These are phyloP conservation scores for Athalia circularis DNA, from an alignment of 2,888 invertebrate genomes.

Conservation along the genomic window DNA sequence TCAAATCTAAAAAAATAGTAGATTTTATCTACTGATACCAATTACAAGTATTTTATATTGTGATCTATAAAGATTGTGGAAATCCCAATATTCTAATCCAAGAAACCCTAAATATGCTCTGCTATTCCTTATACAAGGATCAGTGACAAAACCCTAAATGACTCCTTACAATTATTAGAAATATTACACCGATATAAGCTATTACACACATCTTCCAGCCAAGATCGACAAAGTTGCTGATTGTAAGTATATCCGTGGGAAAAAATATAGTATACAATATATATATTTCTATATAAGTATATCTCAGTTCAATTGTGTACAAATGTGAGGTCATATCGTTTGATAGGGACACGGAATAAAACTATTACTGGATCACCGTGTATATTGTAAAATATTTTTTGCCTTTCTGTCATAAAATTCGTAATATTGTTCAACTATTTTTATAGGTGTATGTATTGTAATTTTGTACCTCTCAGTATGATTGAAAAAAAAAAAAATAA, in stretches of 20 bases:
- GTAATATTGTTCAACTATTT: neutral
- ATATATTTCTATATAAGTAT: too few species aligned
- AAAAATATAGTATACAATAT: too few species aligned
- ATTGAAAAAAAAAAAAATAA: neutral
- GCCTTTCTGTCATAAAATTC: neutral
- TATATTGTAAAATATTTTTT: constrained; percentile 7
- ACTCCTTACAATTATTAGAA: neutral
- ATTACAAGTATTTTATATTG: neutral
- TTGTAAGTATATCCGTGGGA: too few species aligned
- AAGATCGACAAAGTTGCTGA: too few species aligned
- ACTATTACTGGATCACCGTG: neutral
- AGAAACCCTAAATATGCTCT: constrained; percentile 29
- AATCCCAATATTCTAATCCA: constrained; percentile 2
- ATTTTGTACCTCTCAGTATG: constrained; percentile 29
- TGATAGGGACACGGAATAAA: too few species aligned
- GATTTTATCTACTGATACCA: neutral
- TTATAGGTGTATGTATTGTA: constrained; percentile 18
- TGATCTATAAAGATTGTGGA: constrained; percentile 1
- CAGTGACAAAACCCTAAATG: neutral
- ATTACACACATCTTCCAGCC: too few species aligned
- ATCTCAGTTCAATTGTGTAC: too few species aligned
- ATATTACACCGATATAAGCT: too few species aligned
- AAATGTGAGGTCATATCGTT: too few species aligned
- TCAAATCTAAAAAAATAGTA: constrained; percentile 20
- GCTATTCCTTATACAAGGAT: neutral